These are phyloP conservation scores for Parotia lawesii DNA, from an alignment of 2,113 vertebrate genomes.

Conservation along the genomic window DNA sequence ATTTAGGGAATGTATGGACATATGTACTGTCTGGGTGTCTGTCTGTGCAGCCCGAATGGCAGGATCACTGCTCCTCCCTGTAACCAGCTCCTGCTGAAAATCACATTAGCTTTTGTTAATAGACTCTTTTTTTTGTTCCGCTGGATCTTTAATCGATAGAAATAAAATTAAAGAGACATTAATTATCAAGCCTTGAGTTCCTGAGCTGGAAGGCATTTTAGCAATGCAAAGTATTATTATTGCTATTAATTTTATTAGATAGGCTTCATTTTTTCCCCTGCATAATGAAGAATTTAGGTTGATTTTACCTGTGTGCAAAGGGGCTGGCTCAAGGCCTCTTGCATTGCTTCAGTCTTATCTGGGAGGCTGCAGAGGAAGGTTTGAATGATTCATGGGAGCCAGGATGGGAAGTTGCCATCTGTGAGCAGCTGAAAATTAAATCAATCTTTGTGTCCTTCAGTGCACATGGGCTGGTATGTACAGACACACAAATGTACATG, in stretches of 20 bases:
- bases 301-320: conserved; percentile 35
- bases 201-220: conserved; percentile 61
- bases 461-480: background rate
- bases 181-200: conserved; percentile 54
- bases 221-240: conserved; percentile 60
- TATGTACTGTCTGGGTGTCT: conserved; percentile 48
- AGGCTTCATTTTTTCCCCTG: background rate
- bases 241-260: conserved; percentile 55
- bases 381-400: background rate
- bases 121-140: conserved; percentile 19
- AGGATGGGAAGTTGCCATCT: background rate
- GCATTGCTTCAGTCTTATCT: background rate
- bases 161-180: conserved; percentile 65
- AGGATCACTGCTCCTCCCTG: background rate
- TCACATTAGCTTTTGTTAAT: conserved; percentile 63
- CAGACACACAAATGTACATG: background rate
- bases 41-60: conserved; percentile 24
- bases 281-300: conserved; percentile 20
- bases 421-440: background rate
- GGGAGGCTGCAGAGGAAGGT: background rate
- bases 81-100: conserved; percentile 35
- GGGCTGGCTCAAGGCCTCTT: background rate
- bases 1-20: conserved; percentile 57
- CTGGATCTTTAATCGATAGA: conserved; percentile 62
- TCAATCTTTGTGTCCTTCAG: background rate